Base-by-base conservation (phyloP, 1,140 invertebrate genomes). In the Ostrea edulis region DNA sequence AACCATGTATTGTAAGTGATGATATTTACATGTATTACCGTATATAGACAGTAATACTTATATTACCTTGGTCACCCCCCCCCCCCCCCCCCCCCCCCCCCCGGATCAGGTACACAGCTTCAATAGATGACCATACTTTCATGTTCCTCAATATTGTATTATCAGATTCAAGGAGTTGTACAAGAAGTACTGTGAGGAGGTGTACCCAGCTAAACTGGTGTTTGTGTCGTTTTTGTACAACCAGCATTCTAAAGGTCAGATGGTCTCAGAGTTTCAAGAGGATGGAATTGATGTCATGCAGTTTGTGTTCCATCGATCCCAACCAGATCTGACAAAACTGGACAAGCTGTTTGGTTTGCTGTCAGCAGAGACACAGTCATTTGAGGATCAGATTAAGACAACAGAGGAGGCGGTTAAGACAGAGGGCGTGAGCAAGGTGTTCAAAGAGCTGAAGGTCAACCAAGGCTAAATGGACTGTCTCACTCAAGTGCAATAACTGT, bases 281-380 rank as follows among this genome's bases (percentile, higher is more conserved):
- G 44, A 77, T 20, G 93, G 92, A 11, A 91, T 91, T 35, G 87
- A 92, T 55, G 92, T 93, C 7, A 68, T 93, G n/a, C 92, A 94
- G 87, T 94, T 93, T 86, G 90, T 92, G 62, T 92, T 95, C 86
- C 92, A 94, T 86, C 65, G 87, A 53, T 77, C 44, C 22, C 91
- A 93, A 8, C 94, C 94, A 53, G 94, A 95, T 90, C 88, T 95
- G 54, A 94, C 92, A 54, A 95, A 94, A 87, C 88, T 95, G 44
- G 94, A 94, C 85, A 93, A 92, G 44, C 86, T 95, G 65, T 93
- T 95, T 86, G 94, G 94, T 68, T 89, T 92, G 11, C 82, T 94
- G 86, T 93, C 93, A 0, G 71, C 92, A 29, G 92, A 91, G n/a
- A 92, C 93, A 9, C 84, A 86, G 14, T 77, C 87, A 53, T 94